Conservation (phyloP, 2,797 vertebrate genomes). For the Molossus alvarezi region DNA sequence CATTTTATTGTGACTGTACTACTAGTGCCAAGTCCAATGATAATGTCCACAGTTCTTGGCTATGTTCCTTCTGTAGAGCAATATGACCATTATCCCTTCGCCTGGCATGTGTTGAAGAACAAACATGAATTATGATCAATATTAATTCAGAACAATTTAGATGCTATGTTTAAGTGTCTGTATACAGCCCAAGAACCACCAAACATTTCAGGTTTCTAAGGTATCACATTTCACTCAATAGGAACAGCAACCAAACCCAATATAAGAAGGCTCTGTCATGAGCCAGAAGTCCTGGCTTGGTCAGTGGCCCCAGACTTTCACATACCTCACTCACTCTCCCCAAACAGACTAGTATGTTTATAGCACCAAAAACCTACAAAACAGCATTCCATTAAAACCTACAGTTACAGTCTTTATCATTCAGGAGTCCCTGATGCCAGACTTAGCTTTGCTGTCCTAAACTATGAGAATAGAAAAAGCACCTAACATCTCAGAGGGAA, state of each 20-base stretch:
- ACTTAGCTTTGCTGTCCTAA: background rate
- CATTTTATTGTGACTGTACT: conserved; percentile 4
- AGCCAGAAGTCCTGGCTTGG: background rate
- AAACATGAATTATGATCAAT: background rate
- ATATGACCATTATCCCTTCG: background rate
- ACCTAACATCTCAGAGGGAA: background rate
- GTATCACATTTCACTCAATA: background rate
- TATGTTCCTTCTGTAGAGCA: background rate
- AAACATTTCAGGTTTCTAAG: conserved; percentile 8
- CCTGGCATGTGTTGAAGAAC: background rate
- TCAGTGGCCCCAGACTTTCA: background rate
- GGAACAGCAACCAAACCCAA: conserved; percentile 1
- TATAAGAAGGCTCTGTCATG: background rate
- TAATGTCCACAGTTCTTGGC: background rate
- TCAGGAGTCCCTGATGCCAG: background rate
- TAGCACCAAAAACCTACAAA: background rate
- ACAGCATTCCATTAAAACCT: background rate
- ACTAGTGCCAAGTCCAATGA: background rate
- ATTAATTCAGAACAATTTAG: conserved; percentile 19
- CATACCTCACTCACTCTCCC: background rate
- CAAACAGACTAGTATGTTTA: background rate
- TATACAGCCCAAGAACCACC: background rate
- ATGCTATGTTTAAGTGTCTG: background rate
- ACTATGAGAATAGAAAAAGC: background rate
- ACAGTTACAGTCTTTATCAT: background rate